phyloP scores from a whole-genome alignment of 2,113 vertebrate species.

The Cisticola juncidis region DNA sequence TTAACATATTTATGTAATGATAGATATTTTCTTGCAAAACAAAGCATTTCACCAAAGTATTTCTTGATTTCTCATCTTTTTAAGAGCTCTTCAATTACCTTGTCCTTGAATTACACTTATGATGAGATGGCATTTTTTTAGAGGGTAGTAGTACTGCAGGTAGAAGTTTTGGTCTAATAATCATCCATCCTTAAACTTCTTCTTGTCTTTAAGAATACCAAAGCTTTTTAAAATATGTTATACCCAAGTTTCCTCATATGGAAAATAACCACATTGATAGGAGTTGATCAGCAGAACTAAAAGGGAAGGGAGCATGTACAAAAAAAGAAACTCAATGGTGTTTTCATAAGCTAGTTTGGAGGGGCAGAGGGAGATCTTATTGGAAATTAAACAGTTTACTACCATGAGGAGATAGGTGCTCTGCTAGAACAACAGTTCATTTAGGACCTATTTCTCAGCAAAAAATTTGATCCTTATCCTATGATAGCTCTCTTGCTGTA shows the following conservation, averaged over 20 bases:
- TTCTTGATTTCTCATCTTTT: slow-evolving; percentile 53
- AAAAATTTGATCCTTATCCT: not conserved
- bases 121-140: slow-evolving; percentile 68
- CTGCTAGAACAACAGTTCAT: not conserved
- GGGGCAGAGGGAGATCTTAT: not conserved
- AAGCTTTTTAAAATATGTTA: slow-evolving; percentile 37
- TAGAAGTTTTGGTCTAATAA: slow-evolving; percentile 3
- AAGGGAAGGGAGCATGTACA: not conserved
- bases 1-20: not conserved
- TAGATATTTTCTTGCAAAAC: not conserved
- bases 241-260: slow-evolving; percentile 21
- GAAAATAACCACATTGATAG: not conserved
- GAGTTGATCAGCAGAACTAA: not conserved
- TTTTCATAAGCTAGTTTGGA: not conserved
- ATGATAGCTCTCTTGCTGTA: not conserved
- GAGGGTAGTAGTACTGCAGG: slow-evolving; percentile 36
- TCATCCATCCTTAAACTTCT: slow-evolving; percentile 20
- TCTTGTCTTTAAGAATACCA: slow-evolving; percentile 1
- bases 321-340: not conserved
- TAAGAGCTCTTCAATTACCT: slow-evolving; percentile 49
- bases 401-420: not conserved
- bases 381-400: slow-evolving; percentile 1
- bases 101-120: slow-evolving; percentile 52
- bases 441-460: not conserved
- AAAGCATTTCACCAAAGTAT: not conserved